phyloP scores from a whole-genome alignment of 2,113 vertebrate genomes.

The Paradoxurus hermaphroditus region DNA sequence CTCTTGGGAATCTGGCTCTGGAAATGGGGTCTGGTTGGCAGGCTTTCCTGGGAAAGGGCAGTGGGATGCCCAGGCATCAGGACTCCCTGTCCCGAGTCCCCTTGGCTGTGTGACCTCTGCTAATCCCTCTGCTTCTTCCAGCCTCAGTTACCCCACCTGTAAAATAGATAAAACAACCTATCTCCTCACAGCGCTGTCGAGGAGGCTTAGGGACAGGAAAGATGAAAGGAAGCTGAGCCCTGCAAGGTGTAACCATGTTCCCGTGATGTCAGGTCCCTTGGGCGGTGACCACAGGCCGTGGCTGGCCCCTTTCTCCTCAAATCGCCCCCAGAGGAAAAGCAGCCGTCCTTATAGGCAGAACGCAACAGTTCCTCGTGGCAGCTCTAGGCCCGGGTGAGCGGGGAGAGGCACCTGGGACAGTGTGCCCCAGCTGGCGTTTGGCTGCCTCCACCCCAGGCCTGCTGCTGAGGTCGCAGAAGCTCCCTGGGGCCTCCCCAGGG shows the following conservation, averaged over 20 bases:
- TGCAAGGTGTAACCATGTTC: too few relatives aligned
- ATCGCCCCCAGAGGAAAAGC: neutral
- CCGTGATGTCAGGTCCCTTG: neutral
- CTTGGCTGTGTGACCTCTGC: neutral
- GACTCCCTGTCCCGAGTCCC: neutral
- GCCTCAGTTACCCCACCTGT: neutral
- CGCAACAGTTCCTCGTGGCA: fast-evolving
- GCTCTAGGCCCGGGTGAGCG: neutral
- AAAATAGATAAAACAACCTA: fast-evolving
- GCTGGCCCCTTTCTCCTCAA: neutral
- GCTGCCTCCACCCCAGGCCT: neutral
- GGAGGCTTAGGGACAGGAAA: neutral
- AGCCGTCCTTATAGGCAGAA: neutral
- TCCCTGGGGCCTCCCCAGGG: neutral
- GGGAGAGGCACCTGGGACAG: neutral
- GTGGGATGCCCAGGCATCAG: neutral
- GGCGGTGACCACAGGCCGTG: neutral
- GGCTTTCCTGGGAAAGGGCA: neutral
- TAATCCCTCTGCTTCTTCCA: neutral
- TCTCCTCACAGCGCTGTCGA: neutral
- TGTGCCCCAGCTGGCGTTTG: neutral
- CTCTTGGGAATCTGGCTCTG: neutral
- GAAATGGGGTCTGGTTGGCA: neutral
- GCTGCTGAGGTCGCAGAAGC: neutral
- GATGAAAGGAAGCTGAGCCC: neutral